A percentile compares a stretch with the other conserved stretches of the same genome.
These are phyloP conservation scores for Dusona sp. DNA, from an alignment of 2,888 invertebrate genomes.

Conservation along the genomic window DNA sequence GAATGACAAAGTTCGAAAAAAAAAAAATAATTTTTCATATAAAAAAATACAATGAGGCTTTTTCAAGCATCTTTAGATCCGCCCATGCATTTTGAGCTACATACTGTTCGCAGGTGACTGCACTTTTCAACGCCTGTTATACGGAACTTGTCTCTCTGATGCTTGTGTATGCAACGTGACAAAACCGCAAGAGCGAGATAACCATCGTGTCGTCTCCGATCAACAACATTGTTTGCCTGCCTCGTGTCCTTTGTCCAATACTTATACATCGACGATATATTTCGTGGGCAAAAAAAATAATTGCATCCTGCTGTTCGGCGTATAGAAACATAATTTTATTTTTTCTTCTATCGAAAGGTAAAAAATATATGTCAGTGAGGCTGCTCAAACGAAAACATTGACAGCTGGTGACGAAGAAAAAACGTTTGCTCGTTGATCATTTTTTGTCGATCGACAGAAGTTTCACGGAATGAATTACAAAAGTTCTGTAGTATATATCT, in stretches of 20 bases:
- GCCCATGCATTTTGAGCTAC: conserved; percentile 22
- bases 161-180: conserved; percentile 19
- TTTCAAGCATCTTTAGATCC: conserved; percentile 28
- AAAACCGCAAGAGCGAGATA: conserved; percentile 53
- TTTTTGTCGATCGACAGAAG: conserved; percentile 18
- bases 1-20: not conserved
- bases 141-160: conserved; percentile 19
- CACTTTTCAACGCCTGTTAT: conserved; percentile 50
- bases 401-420: conserved; percentile 20
- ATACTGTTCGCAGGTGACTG: conserved; percentile 57
- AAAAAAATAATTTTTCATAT: conserved; percentile 11
- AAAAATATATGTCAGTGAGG: conserved; percentile 11
- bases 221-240: conserved; percentile 40
- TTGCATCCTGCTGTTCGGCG: conserved; percentile 23
- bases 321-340: conserved; percentile 4
- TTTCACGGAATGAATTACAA: conserved; percentile 3
- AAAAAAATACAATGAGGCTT: conserved; percentile 54
- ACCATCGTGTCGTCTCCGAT: conserved; percentile 35
- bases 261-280: conserved; percentile 27
- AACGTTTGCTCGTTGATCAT: conserved; percentile 20
- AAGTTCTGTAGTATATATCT: not conserved
- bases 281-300: not conserved
- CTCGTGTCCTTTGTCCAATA: conserved; percentile 40
- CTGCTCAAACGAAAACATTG: conserved; percentile 32
- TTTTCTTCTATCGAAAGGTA: conserved; percentile 23